Conservation (phyloP, 53 echinoderm and acorn worm species). For the Holothuria scabra region DNA sequence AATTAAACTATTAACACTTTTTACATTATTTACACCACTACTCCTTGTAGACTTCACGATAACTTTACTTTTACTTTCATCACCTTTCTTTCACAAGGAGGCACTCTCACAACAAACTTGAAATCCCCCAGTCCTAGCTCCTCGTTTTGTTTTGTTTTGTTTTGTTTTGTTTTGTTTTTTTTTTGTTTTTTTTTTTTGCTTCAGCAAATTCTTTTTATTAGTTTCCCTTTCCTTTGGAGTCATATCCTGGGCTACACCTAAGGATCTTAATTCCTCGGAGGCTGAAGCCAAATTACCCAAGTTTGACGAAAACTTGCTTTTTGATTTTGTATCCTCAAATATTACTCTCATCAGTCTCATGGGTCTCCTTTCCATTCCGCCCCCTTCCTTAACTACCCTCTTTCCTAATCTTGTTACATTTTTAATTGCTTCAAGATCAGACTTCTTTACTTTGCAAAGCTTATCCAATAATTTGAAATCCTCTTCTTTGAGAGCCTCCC, state of each 20-base stretch:
- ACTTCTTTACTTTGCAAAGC: background rate
- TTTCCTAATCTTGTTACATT: conserved; percentile 21
- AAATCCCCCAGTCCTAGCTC: background rate
- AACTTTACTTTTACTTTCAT: conserved; percentile 29
- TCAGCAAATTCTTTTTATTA: conserved; percentile 35
- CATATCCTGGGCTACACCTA: conserved; percentile 6
- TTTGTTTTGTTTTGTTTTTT: too few species aligned
- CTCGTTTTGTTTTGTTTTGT: too few species aligned
- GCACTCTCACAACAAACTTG: conserved; percentile 34
- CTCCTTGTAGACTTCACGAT: conserved; percentile 14
- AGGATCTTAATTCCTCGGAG: background rate
- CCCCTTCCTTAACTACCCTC: background rate
- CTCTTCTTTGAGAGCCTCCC: background rate
- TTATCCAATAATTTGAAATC: conserved; percentile 6
- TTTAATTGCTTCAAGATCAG: conserved; percentile 6
- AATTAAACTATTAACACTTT: conserved; percentile 6
- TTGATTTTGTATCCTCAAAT: conserved; percentile 4
- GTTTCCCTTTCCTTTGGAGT: conserved; percentile 24
- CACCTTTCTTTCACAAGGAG: conserved; percentile 43
- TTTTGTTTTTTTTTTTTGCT: too few species aligned
- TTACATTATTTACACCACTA: conserved; percentile 25
- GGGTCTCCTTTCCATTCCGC: too few species aligned
- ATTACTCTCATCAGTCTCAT: conserved; percentile 6
- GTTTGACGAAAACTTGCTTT: conserved; percentile 11
- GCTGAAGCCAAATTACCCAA: conserved; percentile 6